These are phyloP conservation scores for Lepidotrigona ventralis DNA, from an alignment of 1,140 invertebrate genomes.

Conservation along the genomic window DNA sequence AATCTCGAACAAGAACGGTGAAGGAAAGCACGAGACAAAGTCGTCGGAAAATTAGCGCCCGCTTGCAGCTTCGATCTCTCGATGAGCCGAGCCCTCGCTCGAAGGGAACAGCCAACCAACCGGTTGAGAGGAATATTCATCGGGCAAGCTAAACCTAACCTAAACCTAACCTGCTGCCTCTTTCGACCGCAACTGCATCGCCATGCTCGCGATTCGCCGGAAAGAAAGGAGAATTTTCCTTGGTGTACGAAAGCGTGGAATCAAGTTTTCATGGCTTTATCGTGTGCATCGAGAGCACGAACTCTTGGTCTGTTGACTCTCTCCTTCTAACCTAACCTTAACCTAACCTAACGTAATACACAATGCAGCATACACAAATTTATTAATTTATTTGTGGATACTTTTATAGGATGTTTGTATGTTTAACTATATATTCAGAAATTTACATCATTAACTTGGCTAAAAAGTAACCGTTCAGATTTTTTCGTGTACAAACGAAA, in stretches of 20 bases:
- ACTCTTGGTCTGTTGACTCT: neutral
- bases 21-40: conserved; percentile 17
- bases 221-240: neutral
- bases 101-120: neutral
- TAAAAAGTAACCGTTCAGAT: too few species aligned
- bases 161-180: neutral
- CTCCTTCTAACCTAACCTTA: too few species aligned
- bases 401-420: too few species aligned
- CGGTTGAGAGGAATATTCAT: neutral
- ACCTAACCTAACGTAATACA: too few species aligned
- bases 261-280: neutral
- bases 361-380: too few species aligned
- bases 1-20: neutral
- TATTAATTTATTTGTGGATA: too few species aligned
- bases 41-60: conserved; percentile 39
- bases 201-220: neutral
- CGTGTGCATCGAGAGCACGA: too few species aligned
- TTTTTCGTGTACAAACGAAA: too few species aligned
- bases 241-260: neutral
- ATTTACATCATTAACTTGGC: too few species aligned
- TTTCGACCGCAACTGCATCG: neutral
- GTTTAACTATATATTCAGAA: too few species aligned
- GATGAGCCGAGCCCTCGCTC: neutral
- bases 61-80: neutral
- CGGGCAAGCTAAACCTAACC: too few species aligned